Evolutionary conservation across 64 coral and sea anemone species (phyloP), one percentile per base, ranked within the genome.

Genomic region (Cladopsammia gracilis): DNA sequence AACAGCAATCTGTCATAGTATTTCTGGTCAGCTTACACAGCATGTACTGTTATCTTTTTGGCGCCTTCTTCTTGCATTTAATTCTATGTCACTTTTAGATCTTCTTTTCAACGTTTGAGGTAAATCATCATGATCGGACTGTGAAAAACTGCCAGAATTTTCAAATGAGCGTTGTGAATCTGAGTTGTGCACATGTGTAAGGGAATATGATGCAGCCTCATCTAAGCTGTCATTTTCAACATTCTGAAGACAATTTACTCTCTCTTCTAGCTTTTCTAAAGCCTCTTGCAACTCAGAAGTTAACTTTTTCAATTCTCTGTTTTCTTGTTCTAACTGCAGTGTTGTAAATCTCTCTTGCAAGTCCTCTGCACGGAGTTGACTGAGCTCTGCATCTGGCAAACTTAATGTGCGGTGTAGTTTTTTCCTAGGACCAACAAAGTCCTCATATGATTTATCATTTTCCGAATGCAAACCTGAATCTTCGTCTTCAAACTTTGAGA

Each of bases 311-410:
- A 99, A 54, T 52, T 92, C 94, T 67, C 92, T 90, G 77, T 99
- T 99, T 83, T 99, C 98, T 84, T 99, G 98, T 68, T 99, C 98
- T 45, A 99, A 86, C 48, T 99, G 98, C 24, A 99, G 78, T 19
- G 94, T 91, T 16, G 94, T 85, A 79, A 99, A 99, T 76, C 98
- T 86, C 48, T 99, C 94, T 70, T 99, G 82, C 0, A 99, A 72
- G 78, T 99, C 98, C 10, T 88, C 56, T 8, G 98, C 91, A 52
- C 86, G 58, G 14, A 99, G 96, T 4, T 99, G 94, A 82, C 88
- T 96, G n/a, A 99, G 71, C 75, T 99, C 94, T 48, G 94, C 90
- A 67, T 99, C 98, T 72, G 98, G 98, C 59, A 99, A 96, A 81
- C 98, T 99, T 47, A 99, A 81, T 19, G 98, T 99, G 77, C 98